Conservation (phyloP, 2,888 invertebrate genomes). For the Uropetala carovei region DNA sequence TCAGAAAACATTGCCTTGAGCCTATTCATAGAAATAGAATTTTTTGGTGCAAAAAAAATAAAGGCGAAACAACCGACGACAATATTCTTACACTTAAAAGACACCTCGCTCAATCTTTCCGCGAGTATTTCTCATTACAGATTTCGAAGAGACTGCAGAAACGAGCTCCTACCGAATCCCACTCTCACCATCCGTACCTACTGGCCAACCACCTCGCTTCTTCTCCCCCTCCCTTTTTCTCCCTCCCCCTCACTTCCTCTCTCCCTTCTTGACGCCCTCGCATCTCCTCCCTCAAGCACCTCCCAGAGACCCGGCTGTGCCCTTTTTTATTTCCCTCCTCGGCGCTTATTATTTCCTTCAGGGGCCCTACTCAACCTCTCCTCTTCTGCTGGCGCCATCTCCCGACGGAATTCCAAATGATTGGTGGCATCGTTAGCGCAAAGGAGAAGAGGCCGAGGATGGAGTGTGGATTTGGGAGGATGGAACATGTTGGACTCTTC, state of each 20-base stretch:
- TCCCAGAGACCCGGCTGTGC: not conserved
- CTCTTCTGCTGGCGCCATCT: slow-evolving; percentile 16
- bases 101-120: not conserved
- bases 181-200: not conserved
- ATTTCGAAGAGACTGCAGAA: not conserved
- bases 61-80: not conserved
- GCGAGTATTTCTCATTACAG: not conserved
- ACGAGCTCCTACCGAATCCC: not conserved
- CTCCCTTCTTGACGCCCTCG: not conserved
- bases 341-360: not conserved
- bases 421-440: slow-evolving; percentile 37
- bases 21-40: not conserved
- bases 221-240: not conserved
- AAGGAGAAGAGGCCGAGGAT: not conserved
- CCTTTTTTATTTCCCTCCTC: not conserved
- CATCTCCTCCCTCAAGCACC: not conserved
- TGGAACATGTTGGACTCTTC: not conserved
- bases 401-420: slow-evolving; percentile 36
- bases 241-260: not conserved
- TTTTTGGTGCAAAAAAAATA: not conserved
- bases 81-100: not conserved
- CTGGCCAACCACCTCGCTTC: not conserved
- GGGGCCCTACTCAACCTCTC: not conserved
- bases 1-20: not conserved
- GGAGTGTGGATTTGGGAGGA: not conserved